These are phyloP conservation scores for Phylloscopus collybita DNA, from an alignment of 2,797 vertebrate genomes.

Conservation along the genomic window DNA sequence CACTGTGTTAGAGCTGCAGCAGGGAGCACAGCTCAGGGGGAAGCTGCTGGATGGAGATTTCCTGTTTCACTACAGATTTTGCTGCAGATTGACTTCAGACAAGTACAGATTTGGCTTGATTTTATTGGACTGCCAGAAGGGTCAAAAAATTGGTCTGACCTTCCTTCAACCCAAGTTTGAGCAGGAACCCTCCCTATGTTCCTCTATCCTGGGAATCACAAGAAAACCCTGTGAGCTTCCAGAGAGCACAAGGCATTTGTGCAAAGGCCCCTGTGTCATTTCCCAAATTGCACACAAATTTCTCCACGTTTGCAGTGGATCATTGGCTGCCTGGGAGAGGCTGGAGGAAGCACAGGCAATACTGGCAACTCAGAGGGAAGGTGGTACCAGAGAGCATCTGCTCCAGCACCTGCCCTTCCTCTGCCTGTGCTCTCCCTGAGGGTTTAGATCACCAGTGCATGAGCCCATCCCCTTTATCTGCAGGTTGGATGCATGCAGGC, in stretches of 20 bases:
- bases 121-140: neutral
- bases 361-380: neutral
- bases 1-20: neutral
- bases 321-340: neutral
- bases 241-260: neutral
- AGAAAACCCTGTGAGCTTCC: neutral
- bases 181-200: neutral
- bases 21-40: neutral
- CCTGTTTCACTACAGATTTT: neutral
- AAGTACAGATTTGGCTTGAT: neutral
- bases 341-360: neutral
- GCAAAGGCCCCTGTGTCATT: neutral
- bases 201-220: neutral
- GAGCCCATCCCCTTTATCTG: neutral
- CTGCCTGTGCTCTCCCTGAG: neutral
- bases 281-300: neutral
- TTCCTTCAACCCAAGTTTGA: neutral
- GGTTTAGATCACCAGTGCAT: neutral
- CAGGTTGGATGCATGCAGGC: neutral
- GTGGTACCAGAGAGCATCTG: neutral
- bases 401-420: neutral
- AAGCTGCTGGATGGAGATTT: neutral
- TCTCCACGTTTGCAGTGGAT: neutral
- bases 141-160: neutral
- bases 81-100: neutral